Conservation (phyloP, 37 sponge, comb jelly and placozoan genomes). For the Cladorhizidae sp. region DNA sequence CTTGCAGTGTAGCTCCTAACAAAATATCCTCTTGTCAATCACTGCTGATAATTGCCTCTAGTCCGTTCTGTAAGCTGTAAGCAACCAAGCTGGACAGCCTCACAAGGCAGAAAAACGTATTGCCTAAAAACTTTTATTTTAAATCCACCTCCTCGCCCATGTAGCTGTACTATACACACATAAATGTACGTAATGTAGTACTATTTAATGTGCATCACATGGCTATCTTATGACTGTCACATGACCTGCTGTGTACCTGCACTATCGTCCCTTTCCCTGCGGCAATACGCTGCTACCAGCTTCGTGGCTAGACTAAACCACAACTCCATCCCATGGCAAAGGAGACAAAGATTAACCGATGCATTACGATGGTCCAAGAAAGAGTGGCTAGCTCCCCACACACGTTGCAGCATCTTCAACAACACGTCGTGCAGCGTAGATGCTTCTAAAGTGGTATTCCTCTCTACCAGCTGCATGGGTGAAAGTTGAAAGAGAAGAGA, state of each 20-base stretch:
- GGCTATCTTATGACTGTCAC: no score
- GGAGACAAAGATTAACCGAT: conserved; percentile 32
- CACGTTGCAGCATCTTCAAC: conserved; percentile 21
- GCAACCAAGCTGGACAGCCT: no score
- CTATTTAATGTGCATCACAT: no score
- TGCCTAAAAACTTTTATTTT: no score
- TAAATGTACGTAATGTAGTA: no score
- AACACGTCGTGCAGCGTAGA: not conserved
- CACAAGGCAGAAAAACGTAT: no score
- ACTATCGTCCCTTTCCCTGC: conserved; percentile 9
- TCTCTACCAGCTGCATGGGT: conserved; percentile 2
- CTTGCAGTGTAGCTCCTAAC: no score
- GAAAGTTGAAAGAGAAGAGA: not conserved
- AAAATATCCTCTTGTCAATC: no score
- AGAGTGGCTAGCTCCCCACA: conserved; percentile 33
- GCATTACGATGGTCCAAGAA: conserved; percentile 15
- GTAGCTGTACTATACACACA: no score
- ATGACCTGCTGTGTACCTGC: conserved; percentile 7
- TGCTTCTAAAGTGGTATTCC: conserved; percentile 6
- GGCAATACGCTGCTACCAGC: conserved; percentile 14
- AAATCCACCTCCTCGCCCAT: no score
- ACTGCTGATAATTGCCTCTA: no score
- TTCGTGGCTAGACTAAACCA: conserved; percentile 43
- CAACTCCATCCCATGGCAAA: conserved; percentile 47
- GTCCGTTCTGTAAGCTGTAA: no score